Conservation (phyloP, 2,888 invertebrate species). For the Pandemis cinnamomeana region DNA sequence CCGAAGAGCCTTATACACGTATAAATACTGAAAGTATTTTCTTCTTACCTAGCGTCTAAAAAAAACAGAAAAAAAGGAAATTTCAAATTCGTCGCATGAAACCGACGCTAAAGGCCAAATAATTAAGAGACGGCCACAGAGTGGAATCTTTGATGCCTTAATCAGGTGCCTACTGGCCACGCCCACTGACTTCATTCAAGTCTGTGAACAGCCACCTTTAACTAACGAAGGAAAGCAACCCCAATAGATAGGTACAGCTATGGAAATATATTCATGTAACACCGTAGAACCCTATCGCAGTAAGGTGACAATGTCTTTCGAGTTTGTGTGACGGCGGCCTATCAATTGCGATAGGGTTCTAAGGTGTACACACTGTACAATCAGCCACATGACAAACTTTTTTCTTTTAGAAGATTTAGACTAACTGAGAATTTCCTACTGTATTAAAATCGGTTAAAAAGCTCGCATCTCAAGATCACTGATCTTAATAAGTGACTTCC, state of each 20-base stretch:
- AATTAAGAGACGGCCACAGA: slow-evolving; percentile 64
- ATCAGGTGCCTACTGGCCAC: slow-evolving; percentile 72
- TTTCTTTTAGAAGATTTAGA: too few species aligned
- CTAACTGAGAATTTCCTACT: too few species aligned
- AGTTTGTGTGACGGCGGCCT: too few species aligned
- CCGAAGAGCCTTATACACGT: background rate
- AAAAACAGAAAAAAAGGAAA: background rate
- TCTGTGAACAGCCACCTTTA: slow-evolving; percentile 21
- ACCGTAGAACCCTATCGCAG: too few species aligned
- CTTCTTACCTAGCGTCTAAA: background rate
- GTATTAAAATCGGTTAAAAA: too few species aligned
- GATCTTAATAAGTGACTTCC: too few species aligned
- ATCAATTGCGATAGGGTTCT: too few species aligned
- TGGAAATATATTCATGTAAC: background rate
- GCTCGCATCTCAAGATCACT: too few species aligned
- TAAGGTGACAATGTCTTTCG: too few species aligned
- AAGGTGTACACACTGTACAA: too few species aligned
- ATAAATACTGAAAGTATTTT: background rate
- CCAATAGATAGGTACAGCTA: slow-evolving; percentile 16
- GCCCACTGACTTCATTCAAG: slow-evolving; percentile 68
- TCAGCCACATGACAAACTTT: too few species aligned
- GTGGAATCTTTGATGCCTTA: slow-evolving; percentile 73
- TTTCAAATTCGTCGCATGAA: slow-evolving; percentile 48
- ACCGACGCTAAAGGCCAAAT: slow-evolving; percentile 60
- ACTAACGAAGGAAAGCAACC: background rate